Evolutionary conservation across 37 sponge, comb jelly and placozoan species (phyloP).

Genomic region (Oscarella lobularis): DNA sequence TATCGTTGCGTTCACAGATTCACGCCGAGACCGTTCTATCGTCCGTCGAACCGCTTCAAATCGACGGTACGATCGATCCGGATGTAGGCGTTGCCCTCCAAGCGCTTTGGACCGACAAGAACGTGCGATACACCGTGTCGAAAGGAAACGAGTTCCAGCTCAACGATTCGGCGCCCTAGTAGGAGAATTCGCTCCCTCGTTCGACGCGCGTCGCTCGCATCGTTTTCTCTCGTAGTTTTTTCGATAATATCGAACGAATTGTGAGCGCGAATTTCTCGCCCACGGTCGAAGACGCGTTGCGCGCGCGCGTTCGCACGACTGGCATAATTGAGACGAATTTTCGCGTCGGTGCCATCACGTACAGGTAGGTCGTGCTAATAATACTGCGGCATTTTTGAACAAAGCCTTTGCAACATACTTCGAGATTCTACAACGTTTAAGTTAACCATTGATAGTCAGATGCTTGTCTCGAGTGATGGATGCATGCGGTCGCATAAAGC

Average conservation of each 20-base stretch:
- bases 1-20: conserved; percentile 24
- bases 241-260: conserved; percentile 66
- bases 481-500: too few species aligned
- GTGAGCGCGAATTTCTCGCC: conserved; percentile 57
- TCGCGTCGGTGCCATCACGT: conserved; percentile 63
- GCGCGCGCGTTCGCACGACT: conserved; percentile 86
- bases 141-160: conserved; percentile 93
- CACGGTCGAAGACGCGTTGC: conserved; percentile 71
- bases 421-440: too few species aligned
- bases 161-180: conserved; percentile 98
- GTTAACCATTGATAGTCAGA: too few species aligned
- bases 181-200: conserved; percentile 13
- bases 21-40: conserved; percentile 45
- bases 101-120: conserved; percentile 69
- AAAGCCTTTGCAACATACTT: too few species aligned
- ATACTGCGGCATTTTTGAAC: conserved; percentile 1
- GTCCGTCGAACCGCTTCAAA: conserved; percentile 26
- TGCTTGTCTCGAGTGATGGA: too few species aligned
- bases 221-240: conserved; percentile 43
- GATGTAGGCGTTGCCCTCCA: conserved; percentile 51
- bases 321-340: conserved; percentile 92
- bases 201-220: neutral
- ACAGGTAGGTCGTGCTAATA: conserved; percentile 47
- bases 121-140: conserved; percentile 56
- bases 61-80: conserved; percentile 27